A percentile compares a stretch with the other conserved stretches of the same genome.
These are phyloP conservation scores for Drosophila simulans DNA, from an alignment of 1,140 invertebrate species.

Conservation along the genomic window DNA sequence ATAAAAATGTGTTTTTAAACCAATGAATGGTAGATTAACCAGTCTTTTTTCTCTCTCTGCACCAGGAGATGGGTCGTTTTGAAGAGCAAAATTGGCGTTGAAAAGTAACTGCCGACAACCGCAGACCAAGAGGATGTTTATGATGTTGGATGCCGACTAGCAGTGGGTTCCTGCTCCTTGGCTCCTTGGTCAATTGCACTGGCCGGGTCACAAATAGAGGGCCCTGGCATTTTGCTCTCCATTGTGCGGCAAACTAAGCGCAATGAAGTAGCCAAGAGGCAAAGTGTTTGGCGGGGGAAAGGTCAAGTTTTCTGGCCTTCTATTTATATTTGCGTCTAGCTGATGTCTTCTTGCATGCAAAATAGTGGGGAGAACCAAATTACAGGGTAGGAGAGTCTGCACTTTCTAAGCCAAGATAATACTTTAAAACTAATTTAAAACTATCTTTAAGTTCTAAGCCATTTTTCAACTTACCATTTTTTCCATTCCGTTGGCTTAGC, in stretches of 20 bases:
- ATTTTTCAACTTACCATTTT: constrained; percentile 65
- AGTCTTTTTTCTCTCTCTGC: constrained; percentile 9
- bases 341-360: constrained; percentile 23
- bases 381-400: background rate
- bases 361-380: background rate
- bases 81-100: constrained; percentile 79
- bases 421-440: no score
- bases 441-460: background rate
- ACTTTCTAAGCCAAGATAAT: background rate
- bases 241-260: constrained; percentile 70
- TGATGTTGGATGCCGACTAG: constrained; percentile 18
- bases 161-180: constrained; percentile 34
- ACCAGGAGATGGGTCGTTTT: constrained; percentile 46
- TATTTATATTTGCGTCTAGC: constrained; percentile 41
- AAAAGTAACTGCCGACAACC: constrained; percentile 75
- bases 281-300: constrained; percentile 37
- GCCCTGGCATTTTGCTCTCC: constrained; percentile 51
- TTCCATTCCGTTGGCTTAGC: constrained; percentile 71
- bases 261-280: constrained; percentile 66
- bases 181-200: constrained; percentile 71
- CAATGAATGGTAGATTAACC: no score
- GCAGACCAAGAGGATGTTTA: constrained; percentile 29
- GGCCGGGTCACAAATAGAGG: constrained; percentile 44
- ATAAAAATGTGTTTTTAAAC: no score
- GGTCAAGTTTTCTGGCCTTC: constrained; percentile 61